phyloP scores from a whole-genome alignment of 1,140 invertebrate species.

The Anastatus disparis region DNA sequence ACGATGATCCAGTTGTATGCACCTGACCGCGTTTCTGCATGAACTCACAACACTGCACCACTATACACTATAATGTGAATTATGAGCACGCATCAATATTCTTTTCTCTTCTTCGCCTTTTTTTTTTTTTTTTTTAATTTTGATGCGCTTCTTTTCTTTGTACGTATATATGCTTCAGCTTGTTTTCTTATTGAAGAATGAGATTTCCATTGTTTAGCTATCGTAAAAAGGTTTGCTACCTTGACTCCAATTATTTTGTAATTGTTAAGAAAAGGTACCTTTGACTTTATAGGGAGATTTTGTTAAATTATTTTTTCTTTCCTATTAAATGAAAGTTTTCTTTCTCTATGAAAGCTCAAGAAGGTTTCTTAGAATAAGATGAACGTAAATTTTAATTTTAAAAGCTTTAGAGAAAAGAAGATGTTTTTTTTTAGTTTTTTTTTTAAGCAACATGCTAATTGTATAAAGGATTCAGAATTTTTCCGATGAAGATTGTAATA shows the following conservation, averaged over 20 bases:
- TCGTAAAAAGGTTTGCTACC: slow-evolving; percentile 20
- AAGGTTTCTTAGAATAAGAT: slow-evolving; percentile 35
- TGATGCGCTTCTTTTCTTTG: background rate
- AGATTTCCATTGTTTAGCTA: slow-evolving; percentile 19
- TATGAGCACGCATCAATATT: slow-evolving; percentile 53
- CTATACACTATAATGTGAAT: no score
- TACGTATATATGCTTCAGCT: no score
- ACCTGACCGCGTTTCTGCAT: slow-evolving; percentile 59
- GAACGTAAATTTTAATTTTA: slow-evolving; percentile 34
- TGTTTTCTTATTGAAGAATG: no score
- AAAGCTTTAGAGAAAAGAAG: background rate
- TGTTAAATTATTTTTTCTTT: no score
- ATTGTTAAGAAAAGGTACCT: slow-evolving; percentile 15
- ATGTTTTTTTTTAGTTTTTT: no score
- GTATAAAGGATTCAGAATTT: no score
- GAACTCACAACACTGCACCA: no score
- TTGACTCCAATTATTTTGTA: slow-evolving; percentile 23
- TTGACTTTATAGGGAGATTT: no score
- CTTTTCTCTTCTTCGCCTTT: slow-evolving; percentile 29
- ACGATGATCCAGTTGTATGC: slow-evolving; percentile 60
- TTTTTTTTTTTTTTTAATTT: background rate
- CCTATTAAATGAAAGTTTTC: no score
- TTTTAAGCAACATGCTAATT: no score
- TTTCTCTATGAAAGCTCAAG: slow-evolving; percentile 25
- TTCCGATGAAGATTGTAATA: no score